Base-by-base conservation (phyloP, 2,888 invertebrate genomes). In the Mechanitis messenoides region DNA sequence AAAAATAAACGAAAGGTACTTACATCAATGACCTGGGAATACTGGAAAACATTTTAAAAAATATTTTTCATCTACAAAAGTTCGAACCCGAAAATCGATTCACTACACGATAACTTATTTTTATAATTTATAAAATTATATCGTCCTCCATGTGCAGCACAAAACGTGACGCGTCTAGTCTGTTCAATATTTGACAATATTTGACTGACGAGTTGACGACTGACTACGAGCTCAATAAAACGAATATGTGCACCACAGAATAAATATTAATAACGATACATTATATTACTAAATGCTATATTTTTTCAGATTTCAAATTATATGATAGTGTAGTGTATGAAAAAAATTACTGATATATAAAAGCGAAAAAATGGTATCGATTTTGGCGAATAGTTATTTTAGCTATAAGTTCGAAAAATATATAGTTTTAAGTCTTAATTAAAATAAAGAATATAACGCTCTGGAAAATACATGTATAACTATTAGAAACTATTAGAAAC, bases 41-140 rank as follows among this genome's bases (percentile, higher is more conserved):
- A 68, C 79, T 81, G 69, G 89, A 85, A 84, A 90, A 91, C 90
- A 91, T 91, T 81, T 86, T 73, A 78, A 78, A 76, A 79, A 78
- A 69, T 81, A 71, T 75, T 73, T 81, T 74, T 82, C 83, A 84
- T 83, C 71, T 77, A 83, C 79, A 72, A 76, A 74, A 72, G 65
- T 71, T 68, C 73, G 70, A 73, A 67, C 62, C 60, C 66, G 62
- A 68, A 69, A 71, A 70, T 71, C 69, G 69, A 73, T 69, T 72
- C 71, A 71, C 72, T 76, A 69, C 71, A 69, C 68, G 67, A 70
- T 70, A 72, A 66, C 70, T 74, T 68, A 72, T 75, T 73, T 73
- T 70, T 74, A 66, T 73, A 74, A 73, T 71, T 70, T 72, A 74
- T 71, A 75, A 71, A 75, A 74, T 72, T 76, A 76, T 72, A 79